phyloP scores from a whole-genome alignment of 2,888 invertebrate genomes.

The Philereme transversata region DNA sequence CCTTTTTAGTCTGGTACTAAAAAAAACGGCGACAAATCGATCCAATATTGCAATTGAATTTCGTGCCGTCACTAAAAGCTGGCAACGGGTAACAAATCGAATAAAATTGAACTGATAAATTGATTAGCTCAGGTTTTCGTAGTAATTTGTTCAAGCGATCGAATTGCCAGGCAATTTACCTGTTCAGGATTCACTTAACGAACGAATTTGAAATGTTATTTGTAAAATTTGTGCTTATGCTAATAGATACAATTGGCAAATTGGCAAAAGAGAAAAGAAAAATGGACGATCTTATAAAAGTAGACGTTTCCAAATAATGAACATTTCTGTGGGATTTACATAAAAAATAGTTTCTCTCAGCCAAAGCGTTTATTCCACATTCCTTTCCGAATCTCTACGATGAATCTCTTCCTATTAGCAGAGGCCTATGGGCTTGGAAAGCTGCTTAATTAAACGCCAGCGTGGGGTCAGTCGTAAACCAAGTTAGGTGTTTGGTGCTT shows the following conservation, averaged over 20 bases:
- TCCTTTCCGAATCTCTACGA: constrained; percentile 8
- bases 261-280: no score
- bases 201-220: background rate
- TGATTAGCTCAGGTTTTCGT: constrained; percentile 8
- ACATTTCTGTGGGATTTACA: no score
- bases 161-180: constrained; percentile 13
- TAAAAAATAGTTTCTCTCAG: no score
- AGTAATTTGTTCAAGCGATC: constrained; percentile 13
- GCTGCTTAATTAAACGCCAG: constrained; percentile 32
- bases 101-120: constrained; percentile 8
- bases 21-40: no score
- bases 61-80: background rate
- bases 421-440: constrained; percentile 21
- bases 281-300: no score
- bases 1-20: no score
- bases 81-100: background rate
- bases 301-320: no score
- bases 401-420: constrained; percentile 17
- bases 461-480: constrained; percentile 21
- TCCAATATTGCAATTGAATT: background rate
- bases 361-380: background rate
- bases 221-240: no score
- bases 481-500: constrained; percentile 10
- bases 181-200: constrained; percentile 1
- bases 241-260: no score